These are phyloP conservation scores for Frankliniella fusca DNA, from an alignment of 2,888 invertebrate genomes.

Conservation along the genomic window DNA sequence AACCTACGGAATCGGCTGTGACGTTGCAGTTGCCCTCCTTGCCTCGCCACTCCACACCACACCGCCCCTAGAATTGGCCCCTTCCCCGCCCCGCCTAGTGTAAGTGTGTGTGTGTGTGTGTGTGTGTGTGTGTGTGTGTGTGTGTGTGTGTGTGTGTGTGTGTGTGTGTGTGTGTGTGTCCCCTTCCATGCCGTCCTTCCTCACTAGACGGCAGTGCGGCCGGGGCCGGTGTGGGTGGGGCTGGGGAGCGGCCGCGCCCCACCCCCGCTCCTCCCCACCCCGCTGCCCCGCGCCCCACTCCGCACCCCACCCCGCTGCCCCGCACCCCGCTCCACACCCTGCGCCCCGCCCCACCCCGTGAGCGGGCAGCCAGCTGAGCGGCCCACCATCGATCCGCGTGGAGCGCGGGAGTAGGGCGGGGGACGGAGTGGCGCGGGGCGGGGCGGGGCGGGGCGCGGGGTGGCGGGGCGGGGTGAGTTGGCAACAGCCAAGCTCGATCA, in stretches of 20 bases:
- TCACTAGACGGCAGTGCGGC: slow-evolving; percentile 14
- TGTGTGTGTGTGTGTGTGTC: no score
- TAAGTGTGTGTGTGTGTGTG: no score
- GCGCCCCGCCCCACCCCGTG: no score
- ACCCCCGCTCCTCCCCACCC: not conserved
- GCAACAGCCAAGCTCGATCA: not conserved
- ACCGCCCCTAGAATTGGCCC: no score
- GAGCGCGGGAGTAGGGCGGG: no score
- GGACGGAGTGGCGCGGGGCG: not conserved
- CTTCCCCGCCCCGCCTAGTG: no score
- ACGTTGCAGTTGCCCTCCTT: no score
- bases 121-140: no score
- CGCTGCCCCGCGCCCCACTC: not conserved
- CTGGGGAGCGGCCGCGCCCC: not conserved
- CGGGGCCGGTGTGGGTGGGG: not conserved
- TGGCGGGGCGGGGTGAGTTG: not conserved
- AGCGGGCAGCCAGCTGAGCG: slow-evolving; percentile 20
- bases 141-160: no score
- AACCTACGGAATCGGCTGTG: no score
- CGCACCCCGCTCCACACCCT: not conserved
- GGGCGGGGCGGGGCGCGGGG: not conserved
- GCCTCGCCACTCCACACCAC: no score
- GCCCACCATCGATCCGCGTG: slow-evolving; percentile 3
- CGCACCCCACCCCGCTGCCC: not conserved
- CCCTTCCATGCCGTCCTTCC: not conserved